Evolutionary conservation across 2,113 vertebrate species (phyloP), one percentile per base, ranked within the genome.

Genomic region (Electrona antarctica): DNA sequence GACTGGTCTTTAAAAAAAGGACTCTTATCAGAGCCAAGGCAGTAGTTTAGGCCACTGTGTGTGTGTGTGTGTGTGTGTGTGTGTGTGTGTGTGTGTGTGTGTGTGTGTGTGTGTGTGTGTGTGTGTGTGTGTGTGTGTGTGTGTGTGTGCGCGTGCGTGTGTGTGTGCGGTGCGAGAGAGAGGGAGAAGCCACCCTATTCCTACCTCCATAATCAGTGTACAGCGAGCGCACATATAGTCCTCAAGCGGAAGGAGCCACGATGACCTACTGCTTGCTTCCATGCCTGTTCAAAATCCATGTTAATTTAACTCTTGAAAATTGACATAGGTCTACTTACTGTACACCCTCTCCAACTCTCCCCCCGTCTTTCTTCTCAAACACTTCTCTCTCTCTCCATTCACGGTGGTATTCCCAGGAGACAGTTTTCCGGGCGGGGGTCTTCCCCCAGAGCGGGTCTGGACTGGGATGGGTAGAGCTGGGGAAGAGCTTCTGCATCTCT

Each of bases 401-500:
- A 8, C 62, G 71, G 61, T 6, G 33, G 69, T 67, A 72, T 81
- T 89, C 89, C 87, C 83, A 77, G 50, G 87, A 85, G 88, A 68
- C 85, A 51, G 81, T 85, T 88, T 90, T 85, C 86, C 74, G 77
- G 69, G 72, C 67, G 1, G 78, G 29, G 29, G 33, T 87, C 83
- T 86, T 84, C 76, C 60, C 8, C 5, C 21, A 21, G 74, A 73
- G 79, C 46, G 70, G 3, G 33, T 3, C 33, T 3, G 33, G 33
- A 3, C 33, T 41, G 33, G 3, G 33, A 41, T 14, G 49, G 71
- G 60, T 79, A n/a, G n/a, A n/a, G n/a, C n/a, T n/a, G 72, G 84
- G 71, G 84, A 88, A 80, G 64, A 88, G 81, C 80, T 88, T 73
- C 82, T 41, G 71, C 83, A 79, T 92, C 90, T 82, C 89, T 90